Percentiles rank a stretch among this genome's conserved stretches.
phyloP scores from a whole-genome alignment of 2,888 invertebrate genomes.

The Temnothorax unifasciatus region DNA sequence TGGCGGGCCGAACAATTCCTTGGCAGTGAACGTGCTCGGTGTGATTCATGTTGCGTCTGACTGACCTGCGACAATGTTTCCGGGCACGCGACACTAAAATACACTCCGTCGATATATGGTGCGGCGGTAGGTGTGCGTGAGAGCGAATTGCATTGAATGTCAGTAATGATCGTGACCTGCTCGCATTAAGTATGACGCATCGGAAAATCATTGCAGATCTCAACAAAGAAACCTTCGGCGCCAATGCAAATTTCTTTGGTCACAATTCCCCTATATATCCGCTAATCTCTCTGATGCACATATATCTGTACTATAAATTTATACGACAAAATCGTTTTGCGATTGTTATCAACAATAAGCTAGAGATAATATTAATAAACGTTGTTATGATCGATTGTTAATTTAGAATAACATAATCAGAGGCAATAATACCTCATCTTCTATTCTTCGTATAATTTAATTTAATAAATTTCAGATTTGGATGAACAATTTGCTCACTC shows the following conservation, averaged over 20 bases:
- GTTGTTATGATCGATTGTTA: neutral
- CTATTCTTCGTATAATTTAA: neutral
- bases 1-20: slow-evolving; percentile 59
- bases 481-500: neutral
- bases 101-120: slow-evolving; percentile 48
- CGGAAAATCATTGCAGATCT: neutral
- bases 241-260: neutral
- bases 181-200: slow-evolving; percentile 9
- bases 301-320: neutral
- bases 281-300: neutral
- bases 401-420: neutral
- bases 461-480: neutral
- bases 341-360: neutral
- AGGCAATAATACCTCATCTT: neutral
- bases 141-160: slow-evolving; percentile 35
- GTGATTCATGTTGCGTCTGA: slow-evolving; percentile 71
- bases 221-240: neutral
- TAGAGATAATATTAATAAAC: neutral
- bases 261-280: neutral
- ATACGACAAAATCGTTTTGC: neutral
- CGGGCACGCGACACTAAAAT: slow-evolving; percentile 73
- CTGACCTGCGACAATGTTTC: slow-evolving; percentile 75
- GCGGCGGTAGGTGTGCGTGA: slow-evolving; percentile 50
- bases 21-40: slow-evolving; percentile 61
- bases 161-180: neutral